Percentiles rank a stretch among this genome's conserved stretches.
Conservation (phyloP, 2,113 vertebrate genomes). For the Columba livia region DNA sequence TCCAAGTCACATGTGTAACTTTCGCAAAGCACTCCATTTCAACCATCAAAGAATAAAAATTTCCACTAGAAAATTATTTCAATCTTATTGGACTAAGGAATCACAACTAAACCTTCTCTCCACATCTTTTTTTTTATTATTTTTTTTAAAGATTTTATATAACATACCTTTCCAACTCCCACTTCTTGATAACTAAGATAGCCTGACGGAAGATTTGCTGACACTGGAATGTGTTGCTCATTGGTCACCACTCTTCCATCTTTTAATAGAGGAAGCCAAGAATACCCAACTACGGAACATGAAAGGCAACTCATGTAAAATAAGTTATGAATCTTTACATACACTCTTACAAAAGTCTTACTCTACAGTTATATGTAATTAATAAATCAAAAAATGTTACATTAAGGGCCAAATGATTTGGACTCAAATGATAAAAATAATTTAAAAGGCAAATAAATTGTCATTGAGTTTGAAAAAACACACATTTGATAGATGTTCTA, state of each 20-base stretch:
- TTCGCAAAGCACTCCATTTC: neutral
- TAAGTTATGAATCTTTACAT: neutral
- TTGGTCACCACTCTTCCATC: slow-evolving; percentile 92
- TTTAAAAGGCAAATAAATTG: neutral
- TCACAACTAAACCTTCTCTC: neutral
- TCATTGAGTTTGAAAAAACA: neutral
- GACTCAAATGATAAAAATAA: neutral
- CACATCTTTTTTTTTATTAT: neutral
- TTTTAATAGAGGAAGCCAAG: slow-evolving; percentile 94
- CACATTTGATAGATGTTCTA: neutral
- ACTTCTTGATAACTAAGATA: slow-evolving; percentile 90
- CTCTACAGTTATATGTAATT: neutral
- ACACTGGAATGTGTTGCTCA: slow-evolving; percentile 88
- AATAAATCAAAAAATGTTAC: neutral
- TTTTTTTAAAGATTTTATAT: neutral
- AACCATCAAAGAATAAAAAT: neutral
- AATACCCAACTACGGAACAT: slow-evolving; percentile 87
- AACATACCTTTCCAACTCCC: slow-evolving; percentile 85
- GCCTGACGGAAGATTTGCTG: slow-evolving; percentile 88
- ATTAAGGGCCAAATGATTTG: neutral
- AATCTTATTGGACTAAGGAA: neutral
- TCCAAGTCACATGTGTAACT: neutral
- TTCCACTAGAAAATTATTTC: neutral
- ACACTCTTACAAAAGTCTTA: neutral
- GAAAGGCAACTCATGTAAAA: neutral